Evolutionary conservation across 2,113 vertebrate genomes (phyloP).

Genomic region (Oceanodroma tethys): DNA sequence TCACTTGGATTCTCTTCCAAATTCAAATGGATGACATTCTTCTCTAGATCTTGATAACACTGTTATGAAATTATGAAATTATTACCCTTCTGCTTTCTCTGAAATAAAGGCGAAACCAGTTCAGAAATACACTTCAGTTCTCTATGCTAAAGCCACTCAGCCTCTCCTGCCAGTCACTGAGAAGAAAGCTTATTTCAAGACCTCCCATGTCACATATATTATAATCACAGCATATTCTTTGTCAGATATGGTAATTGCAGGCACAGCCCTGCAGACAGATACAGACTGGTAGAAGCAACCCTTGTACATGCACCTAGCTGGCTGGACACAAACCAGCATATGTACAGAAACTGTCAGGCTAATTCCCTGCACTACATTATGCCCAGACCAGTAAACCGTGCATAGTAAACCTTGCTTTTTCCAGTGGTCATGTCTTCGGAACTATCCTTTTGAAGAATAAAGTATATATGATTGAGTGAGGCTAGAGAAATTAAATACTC

Average conservation of each 20-base stretch:
- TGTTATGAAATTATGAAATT: background rate
- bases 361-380: background rate
- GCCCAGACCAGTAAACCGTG: background rate
- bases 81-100: background rate
- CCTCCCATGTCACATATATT: background rate
- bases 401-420: background rate
- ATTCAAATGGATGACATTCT: slow-evolving; percentile 8
- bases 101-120: background rate
- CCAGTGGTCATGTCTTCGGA: background rate
- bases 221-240: background rate
- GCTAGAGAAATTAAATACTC: background rate
- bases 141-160: background rate
- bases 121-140: background rate
- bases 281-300: background rate
- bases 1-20: background rate
- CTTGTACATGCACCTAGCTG: background rate
- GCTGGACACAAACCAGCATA: background rate
- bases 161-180: background rate
- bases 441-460: background rate
- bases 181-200: background rate
- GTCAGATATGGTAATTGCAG: background rate
- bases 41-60: background rate
- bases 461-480: background rate
- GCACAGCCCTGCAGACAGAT: background rate
- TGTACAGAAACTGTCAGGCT: background rate